Base-by-base conservation (phyloP, 2,113 vertebrate species). In the Pongo pygmaeus region DNA sequence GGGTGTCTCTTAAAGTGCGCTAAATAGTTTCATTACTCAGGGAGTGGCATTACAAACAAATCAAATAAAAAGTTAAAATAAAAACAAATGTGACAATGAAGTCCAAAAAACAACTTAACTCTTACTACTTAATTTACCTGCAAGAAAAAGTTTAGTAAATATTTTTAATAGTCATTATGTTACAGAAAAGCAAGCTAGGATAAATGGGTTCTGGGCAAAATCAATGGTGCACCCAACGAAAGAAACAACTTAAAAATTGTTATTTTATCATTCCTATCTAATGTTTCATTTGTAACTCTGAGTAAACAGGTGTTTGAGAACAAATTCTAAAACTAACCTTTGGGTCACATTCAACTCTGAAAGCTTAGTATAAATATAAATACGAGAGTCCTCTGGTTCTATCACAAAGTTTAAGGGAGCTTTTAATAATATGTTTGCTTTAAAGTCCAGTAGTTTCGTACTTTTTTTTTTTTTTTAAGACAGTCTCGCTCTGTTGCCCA, bases 261-360 rank as follows among this genome's bases (percentile, higher is more conserved):
- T 92, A 89, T 22, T 89, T 32, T 91, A 72, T 69, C 35, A 74
- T 6, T 64, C 8, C 46, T 59, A 83, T 20, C 35, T 89, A 86
- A 8, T 80, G 18, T 30, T 72, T 89, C 30, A 90, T 14, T 70
- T 43, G 89, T 35, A 94, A 91, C n/a, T 17, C 80, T 91, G 35
- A 93, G 48, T 84, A 91, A 84, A 89, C 5, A 67, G 32, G 1
- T 84, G 38, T 43, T 96, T 52, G 38, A 23, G 38, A 80, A 84
- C 20, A 93, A 94, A 95, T 93, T 96, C 78, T 91, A 77, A 85
- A 90, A 91, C 52, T n/a, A 93, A 96, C 22, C 50, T 85, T 35
- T 94, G 12, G 13, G n/a, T 89, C 43, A 84, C 17, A 84, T 55
- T 69, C 16, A 93, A 88, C 35, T 91, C 23, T 78, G 75, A 94